These are phyloP conservation scores for Tachypleus tridentatus DNA, from an alignment of 1,140 invertebrate species.

Conservation along the genomic window DNA sequence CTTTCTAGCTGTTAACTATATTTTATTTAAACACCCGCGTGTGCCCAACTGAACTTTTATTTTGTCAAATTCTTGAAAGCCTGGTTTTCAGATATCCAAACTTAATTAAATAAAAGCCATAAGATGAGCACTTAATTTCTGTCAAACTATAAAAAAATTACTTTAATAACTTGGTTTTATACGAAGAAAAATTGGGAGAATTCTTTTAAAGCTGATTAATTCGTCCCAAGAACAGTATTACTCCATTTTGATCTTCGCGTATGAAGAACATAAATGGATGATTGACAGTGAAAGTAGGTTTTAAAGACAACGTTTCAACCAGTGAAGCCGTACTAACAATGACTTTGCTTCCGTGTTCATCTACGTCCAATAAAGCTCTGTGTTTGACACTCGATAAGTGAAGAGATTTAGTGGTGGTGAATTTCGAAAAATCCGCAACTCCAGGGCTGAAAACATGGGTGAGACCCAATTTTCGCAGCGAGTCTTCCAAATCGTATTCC, in stretches of 20 bases:
- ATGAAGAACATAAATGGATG: constrained; percentile 2
- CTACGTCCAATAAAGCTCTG: constrained; percentile 32
- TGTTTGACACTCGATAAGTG: constrained; percentile 29
- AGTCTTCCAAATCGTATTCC: not conserved
- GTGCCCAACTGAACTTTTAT: too few relatives aligned
- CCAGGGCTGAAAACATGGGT: not conserved
- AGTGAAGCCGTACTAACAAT: constrained; percentile 28
- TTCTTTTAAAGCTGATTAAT: not conserved
- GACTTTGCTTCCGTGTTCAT: constrained; percentile 34
- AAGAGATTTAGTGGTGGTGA: constrained; percentile 17
- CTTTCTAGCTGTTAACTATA: too few relatives aligned
- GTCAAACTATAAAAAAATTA: too few relatives aligned
- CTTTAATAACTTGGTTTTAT: too few relatives aligned
- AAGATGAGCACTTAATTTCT: too few relatives aligned
- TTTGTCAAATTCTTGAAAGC: too few relatives aligned
- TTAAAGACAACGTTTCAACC: not conserved
- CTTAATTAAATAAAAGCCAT: too few relatives aligned
- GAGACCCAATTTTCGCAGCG: not conserved
- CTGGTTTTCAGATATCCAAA: too few relatives aligned
- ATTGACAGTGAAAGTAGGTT: not conserved
- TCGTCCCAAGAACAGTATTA: not conserved
- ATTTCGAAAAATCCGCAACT: not conserved
- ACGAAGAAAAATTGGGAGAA: not conserved
- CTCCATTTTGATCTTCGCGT: not conserved
- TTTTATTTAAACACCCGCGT: too few relatives aligned